phyloP scores from a whole-genome alignment of 1,140 invertebrate genomes.

The Diploscapter pachys region DNA sequence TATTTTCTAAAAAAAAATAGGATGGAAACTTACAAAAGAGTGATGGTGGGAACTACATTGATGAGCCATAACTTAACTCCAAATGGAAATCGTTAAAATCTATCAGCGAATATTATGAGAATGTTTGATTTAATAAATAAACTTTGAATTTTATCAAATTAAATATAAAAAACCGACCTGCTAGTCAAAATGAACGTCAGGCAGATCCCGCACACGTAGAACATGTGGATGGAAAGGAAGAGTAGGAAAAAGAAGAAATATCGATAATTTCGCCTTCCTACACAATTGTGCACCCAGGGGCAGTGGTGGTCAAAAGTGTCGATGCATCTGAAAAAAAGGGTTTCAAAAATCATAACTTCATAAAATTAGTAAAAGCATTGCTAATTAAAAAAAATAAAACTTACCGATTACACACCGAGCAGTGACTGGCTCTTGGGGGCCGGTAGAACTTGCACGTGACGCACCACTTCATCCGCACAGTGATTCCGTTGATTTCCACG shows the following conservation, averaged over 20 bases:
- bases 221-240: conserved; percentile 91
- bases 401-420: conserved; percentile 83
- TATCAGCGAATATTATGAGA: too few species aligned
- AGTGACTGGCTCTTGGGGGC: conserved; percentile 92
- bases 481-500: conserved; percentile 86
- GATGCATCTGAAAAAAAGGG: conserved; percentile 61
- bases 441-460: conserved; percentile 98
- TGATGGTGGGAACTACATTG: not conserved
- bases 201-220: conserved; percentile 87
- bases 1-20: too few species aligned
- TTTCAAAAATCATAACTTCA: not conserved
- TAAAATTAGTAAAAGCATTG: too few species aligned
- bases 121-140: too few species aligned
- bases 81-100: not conserved
- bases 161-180: conserved; percentile 70
- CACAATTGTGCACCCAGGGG: conserved; percentile 99
- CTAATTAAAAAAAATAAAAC: not conserved
- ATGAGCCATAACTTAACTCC: not conserved
- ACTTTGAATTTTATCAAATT: too few species aligned
- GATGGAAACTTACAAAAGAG: too few species aligned
- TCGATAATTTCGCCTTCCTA: conserved; percentile 69
- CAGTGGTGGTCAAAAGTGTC: conserved; percentile 99
- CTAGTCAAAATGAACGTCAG: conserved; percentile 76
- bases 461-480: conserved; percentile 99
- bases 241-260: conserved; percentile 98